phyloP scores from a whole-genome alignment of 2,888 invertebrate genomes.

The Eurois occulta region DNA sequence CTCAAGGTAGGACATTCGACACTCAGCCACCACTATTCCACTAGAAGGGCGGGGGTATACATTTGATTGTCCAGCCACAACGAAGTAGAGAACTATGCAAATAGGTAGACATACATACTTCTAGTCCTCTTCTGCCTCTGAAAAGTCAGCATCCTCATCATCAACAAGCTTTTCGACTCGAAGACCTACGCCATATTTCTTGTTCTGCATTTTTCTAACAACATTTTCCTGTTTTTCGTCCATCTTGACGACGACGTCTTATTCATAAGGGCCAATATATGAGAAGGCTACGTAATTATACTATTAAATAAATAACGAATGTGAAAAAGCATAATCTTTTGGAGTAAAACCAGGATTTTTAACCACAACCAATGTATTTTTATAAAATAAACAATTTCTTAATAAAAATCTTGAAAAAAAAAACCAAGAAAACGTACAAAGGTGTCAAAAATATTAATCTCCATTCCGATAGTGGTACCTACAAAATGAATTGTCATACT shows the following conservation, averaged over 20 bases:
- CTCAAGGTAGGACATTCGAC: not conserved
- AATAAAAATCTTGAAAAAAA: slow-evolving; percentile 30
- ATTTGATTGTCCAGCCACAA: not conserved
- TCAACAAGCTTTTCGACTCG: not conserved
- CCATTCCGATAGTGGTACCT: slow-evolving; percentile 41
- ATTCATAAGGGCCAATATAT: not conserved
- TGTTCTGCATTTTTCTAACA: not conserved
- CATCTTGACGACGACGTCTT: not conserved
- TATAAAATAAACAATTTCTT: slow-evolving; percentile 46
- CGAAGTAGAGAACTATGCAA: not conserved
- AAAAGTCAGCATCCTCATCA: not conserved
- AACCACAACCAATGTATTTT: slow-evolving; percentile 20
- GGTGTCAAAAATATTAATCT: slow-evolving; percentile 67
- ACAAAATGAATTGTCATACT: slow-evolving; percentile 66
- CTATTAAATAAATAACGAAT: not conserved
- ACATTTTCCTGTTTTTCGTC: not conserved
- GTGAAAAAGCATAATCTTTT: not conserved
- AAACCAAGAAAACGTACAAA: slow-evolving; percentile 34
- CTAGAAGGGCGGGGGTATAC: not conserved
- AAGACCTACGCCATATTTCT: not conserved
- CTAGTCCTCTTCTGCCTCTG: not conserved
- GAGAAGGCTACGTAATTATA: no score
- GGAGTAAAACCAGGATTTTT: not conserved
- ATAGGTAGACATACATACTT: not conserved
- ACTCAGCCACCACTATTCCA: not conserved